Base-by-base conservation (phyloP, 2,113 vertebrate genomes). In the Neotoma lepida region DNA sequence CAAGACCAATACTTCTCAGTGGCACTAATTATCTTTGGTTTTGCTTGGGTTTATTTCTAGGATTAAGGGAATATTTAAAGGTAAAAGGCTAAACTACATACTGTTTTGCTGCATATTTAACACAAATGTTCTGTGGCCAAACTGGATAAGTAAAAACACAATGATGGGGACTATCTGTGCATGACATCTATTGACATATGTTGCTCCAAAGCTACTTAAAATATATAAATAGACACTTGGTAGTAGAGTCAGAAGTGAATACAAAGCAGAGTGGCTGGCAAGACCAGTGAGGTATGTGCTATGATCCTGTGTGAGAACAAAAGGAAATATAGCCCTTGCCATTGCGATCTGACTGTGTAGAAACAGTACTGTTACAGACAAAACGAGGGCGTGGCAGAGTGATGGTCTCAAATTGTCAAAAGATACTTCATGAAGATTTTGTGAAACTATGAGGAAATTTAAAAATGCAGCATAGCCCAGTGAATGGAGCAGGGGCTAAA, bases 31-130 rank as follows among this genome's bases (percentile, higher is more conserved):
- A 68, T 80, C 68, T 85, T 93, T 91, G 77, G 35, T 70, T 97
- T 93, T 15, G 4, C 88, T 77, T 54, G 49, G 14, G 26, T 56
- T 97, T 88, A 84, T 91, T 96, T 89, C 13, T 73, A 94, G 78
- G 41, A 54, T 44, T 73, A 92, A 87, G n/a, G 46, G 39, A 49
- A 39, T 92, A 22, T 91, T 76, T 88, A 73, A 78, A 82, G n/a
- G 5, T 17, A 80, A 82, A 94, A 78, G 71, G n/a, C 17, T 74
- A 96, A 49, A 81, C 26, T 93, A 49, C 7, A 41, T n/a, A 39
- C 74, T 35, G 41, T 39, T 90, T 87, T 88, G 77, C 33, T 85
- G 49, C 9, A 51, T 22, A 54, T 58, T 87, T 91, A 58, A 78
- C 17, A 18, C 39, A 85, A 46, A 66, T 89, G 64, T 51, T 91